Conservation (phyloP, 2,888 invertebrate genomes). For the Trilocha varians region DNA sequence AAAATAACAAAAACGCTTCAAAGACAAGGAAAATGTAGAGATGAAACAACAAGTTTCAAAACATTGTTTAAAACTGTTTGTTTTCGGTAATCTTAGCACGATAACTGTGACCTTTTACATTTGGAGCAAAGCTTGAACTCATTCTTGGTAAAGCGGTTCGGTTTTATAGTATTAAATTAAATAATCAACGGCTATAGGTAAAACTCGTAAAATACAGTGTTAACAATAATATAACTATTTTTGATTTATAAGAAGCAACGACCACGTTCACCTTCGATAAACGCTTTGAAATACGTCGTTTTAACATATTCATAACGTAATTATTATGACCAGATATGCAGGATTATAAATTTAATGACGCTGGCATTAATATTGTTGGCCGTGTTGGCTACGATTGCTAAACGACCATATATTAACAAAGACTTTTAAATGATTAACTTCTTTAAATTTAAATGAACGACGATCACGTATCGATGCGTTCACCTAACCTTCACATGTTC, state of each 20-base stretch:
- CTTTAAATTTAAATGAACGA: conserved; percentile 1
- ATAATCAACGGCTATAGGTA: conserved; percentile 4
- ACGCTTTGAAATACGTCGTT: conserved; percentile 26
- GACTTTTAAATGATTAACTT: conserved; percentile 1
- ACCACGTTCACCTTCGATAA: conserved; percentile 39
- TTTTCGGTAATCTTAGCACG: no score
- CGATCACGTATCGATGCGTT: conserved; percentile 1
- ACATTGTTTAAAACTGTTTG: no score
- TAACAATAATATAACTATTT: conserved; percentile 17
- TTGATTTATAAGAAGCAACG: conserved; percentile 27
- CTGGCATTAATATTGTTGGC: conserved; percentile 11
- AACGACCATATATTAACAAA: conserved; percentile 4
- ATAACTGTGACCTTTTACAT: no score
- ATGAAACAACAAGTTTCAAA: no score
- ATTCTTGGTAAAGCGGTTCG: no score
- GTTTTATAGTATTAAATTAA: no score
- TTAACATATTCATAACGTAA: conserved; percentile 20
- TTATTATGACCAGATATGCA: conserved; percentile 8
- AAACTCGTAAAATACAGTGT: conserved; percentile 13
- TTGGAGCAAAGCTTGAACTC: no score
- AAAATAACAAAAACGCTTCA: no score
- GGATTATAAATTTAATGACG: conserved; percentile 14
- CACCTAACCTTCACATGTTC: conserved; percentile 3
- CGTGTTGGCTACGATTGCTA: conserved; percentile 3
- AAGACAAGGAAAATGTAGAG: no score